Evolutionary conservation across 2,797 vertebrate species (phyloP).

Genomic region (Champsocephalus esox): DNA sequence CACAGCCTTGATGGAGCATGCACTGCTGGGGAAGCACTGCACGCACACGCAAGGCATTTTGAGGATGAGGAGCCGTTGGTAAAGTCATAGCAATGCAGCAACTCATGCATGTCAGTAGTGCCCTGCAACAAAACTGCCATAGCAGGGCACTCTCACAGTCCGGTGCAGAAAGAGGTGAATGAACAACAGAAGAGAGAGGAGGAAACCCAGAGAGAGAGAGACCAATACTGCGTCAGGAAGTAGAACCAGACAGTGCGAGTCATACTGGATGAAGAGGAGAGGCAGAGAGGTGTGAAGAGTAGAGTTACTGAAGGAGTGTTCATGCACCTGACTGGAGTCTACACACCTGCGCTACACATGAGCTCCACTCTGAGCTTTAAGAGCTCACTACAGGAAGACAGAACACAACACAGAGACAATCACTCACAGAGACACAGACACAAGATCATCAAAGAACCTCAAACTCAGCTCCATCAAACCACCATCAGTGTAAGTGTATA

Average conservation of each 20-base stretch:
- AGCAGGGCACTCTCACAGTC: constrained; percentile 76
- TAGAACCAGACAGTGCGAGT: constrained; percentile 36
- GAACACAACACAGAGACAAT: constrained; percentile 87
- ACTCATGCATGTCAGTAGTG: constrained; percentile 82
- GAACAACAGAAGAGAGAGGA: constrained; percentile 25
- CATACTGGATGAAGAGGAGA: constrained; percentile 38
- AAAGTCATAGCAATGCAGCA: constrained; percentile 76
- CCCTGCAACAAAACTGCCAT: constrained; percentile 76
- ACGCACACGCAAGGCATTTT: constrained; percentile 67
- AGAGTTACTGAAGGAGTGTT: constrained; percentile 54
- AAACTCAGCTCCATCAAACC: constrained; percentile 68
- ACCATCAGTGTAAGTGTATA: constrained; percentile 36
- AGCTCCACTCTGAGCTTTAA: constrained; percentile 86
- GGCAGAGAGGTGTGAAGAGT: constrained; percentile 27
- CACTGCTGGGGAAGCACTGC: constrained; percentile 73
- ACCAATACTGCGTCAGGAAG: constrained; percentile 27
- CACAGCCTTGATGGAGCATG: constrained; percentile 80
- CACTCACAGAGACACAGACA: constrained; percentile 85
- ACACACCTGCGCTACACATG: constrained; percentile 88
- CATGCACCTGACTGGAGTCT: constrained; percentile 87
- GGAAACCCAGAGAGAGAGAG: constrained; percentile 9
- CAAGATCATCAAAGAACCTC: constrained; percentile 85
- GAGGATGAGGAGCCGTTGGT: constrained; percentile 60
- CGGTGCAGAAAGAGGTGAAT: constrained; percentile 69
- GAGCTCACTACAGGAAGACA: constrained; percentile 88